A percentile compares a stretch with the other conserved stretches of the same genome.
These are phyloP conservation scores for Leptinotarsa peninsularis DNA, from an alignment of 2,888 invertebrate species.

Conservation along the genomic window DNA sequence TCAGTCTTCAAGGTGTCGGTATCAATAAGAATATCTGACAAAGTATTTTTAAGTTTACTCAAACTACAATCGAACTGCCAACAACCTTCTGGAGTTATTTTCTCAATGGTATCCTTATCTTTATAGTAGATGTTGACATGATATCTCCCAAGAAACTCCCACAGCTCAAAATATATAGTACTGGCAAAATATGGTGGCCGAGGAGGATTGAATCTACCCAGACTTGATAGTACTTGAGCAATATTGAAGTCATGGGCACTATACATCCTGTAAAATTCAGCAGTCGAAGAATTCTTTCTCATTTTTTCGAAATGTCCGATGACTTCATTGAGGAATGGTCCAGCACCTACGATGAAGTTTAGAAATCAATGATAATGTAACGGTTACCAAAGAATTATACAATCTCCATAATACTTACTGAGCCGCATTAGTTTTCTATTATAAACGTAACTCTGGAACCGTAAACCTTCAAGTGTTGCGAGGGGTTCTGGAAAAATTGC, in stretches of 20 bases:
- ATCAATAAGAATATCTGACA: not conserved
- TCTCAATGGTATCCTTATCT: constrained; percentile 19
- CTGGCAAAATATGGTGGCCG: constrained; percentile 76
- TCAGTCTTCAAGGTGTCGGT: not conserved
- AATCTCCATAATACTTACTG: constrained; percentile 25
- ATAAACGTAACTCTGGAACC: constrained; percentile 23
- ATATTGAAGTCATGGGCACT: constrained; percentile 67
- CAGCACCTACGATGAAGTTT: constrained; percentile 60
- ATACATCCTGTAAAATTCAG: constrained; percentile 32
- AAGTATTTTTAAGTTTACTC: constrained; percentile 17
- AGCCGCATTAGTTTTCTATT: constrained; percentile 24
- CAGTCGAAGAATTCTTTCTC: constrained; percentile 1
- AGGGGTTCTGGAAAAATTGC: constrained; percentile 40
- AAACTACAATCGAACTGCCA: constrained; percentile 23
- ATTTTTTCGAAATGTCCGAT: constrained; percentile 51
- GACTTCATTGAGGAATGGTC: constrained; percentile 49
- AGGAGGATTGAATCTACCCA: constrained; percentile 73
- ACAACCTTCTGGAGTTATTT: constrained; percentile 24
- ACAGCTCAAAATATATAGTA: constrained; percentile 76
- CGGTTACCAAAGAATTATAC: no score
- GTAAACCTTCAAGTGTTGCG: constrained; percentile 10
- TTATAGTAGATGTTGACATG: constrained; percentile 32
- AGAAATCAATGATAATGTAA: not conserved
- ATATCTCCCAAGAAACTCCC: not conserved
- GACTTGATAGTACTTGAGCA: constrained; percentile 75